Conservation (phyloP, 2,888 invertebrate species). For the Aporophyla nigra region DNA sequence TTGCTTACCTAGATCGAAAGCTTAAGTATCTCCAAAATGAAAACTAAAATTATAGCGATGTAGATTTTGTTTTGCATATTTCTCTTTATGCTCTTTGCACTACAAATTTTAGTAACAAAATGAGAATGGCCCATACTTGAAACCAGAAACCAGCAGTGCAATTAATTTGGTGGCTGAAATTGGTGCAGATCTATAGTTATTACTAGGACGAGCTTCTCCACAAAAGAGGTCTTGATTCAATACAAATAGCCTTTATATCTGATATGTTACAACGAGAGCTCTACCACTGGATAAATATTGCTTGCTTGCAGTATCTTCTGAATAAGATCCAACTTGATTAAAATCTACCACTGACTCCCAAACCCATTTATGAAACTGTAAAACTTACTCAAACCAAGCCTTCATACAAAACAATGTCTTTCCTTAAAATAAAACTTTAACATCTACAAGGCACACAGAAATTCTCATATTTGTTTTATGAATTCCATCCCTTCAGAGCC, state of each 20-base stretch:
- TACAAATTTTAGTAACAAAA: background rate
- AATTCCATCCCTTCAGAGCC: constrained; percentile 53
- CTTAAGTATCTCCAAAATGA: background rate
- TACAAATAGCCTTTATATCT: too few species aligned
- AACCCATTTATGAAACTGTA: background rate
- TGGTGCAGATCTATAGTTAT: background rate
- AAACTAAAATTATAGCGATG: background rate
- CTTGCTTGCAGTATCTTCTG: background rate
- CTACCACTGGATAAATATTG: background rate
- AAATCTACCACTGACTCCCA: background rate
- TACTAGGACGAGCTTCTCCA: background rate
- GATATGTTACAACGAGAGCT: background rate
- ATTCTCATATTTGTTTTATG: constrained; percentile 44
- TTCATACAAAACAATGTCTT: background rate
- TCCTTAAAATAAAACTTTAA: background rate
- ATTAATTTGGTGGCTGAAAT: background rate
- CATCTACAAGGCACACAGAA: constrained; percentile 2
- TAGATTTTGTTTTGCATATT: background rate
- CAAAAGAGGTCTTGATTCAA: background rate
- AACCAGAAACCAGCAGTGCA: background rate
- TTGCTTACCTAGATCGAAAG: background rate
- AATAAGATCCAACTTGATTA: background rate
- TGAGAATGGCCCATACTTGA: background rate
- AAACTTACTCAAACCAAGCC: background rate
- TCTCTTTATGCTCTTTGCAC: background rate